phyloP scores from a whole-genome alignment of 1,140 invertebrate species.

The Condylostylus longicornis region DNA sequence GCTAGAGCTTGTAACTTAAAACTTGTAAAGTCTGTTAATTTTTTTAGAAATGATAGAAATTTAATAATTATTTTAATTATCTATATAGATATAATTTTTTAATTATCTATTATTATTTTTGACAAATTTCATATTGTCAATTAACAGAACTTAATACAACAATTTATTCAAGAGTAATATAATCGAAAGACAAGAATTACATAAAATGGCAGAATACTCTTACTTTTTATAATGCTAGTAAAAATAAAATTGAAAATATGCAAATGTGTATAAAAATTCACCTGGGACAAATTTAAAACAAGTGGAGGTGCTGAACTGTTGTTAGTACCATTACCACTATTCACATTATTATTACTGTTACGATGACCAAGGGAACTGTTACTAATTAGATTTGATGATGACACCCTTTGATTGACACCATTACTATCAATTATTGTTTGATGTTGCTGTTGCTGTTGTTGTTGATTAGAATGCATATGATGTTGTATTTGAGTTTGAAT shows the following conservation, averaged over 20 bases:
- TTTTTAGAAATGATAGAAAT: too few relatives aligned
- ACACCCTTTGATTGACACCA: constrained; percentile 7
- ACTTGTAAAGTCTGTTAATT: too few relatives aligned
- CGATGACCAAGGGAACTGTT: constrained; percentile 7
- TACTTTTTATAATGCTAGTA: background rate
- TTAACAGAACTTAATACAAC: too few relatives aligned
- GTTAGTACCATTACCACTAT: constrained; percentile 14
- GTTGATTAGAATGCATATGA: background rate
- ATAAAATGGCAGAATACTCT: background rate
- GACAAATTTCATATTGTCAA: too few relatives aligned
- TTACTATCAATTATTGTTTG: constrained; percentile 6
- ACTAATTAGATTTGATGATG: constrained; percentile 5
- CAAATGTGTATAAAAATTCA: background rate
- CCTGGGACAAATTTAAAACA: constrained; percentile 62
- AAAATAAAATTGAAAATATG: background rate
- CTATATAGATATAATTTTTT: too few relatives aligned
- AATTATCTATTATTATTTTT: too few relatives aligned
- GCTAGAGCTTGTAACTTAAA: too few relatives aligned
- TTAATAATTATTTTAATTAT: too few relatives aligned
- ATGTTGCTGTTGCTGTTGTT: constrained; percentile 6
- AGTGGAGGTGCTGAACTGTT: constrained; percentile 42
- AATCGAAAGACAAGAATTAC: too few relatives aligned
- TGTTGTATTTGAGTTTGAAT: background rate
- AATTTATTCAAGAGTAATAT: too few relatives aligned
- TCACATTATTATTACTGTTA: constrained; percentile 27